Evolutionary conservation across 2,888 invertebrate genomes (phyloP).

Genomic region (Philonicus albiceps): DNA sequence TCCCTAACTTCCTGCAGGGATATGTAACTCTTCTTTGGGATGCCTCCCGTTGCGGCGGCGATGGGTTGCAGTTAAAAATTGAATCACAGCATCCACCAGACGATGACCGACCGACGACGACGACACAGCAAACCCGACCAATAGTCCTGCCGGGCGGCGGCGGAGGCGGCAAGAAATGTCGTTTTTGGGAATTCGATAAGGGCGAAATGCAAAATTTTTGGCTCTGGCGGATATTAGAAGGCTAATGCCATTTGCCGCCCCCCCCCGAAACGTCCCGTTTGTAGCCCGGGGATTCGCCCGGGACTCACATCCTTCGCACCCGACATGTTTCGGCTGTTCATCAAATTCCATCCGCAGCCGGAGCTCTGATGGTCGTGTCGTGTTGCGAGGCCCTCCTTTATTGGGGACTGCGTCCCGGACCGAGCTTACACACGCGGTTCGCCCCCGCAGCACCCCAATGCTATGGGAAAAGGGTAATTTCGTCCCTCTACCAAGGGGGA

Average conservation of each 20-base stretch:
- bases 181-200: constrained; percentile 14
- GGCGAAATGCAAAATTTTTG: constrained; percentile 35
- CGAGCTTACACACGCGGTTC: not conserved
- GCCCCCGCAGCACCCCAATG: not conserved
- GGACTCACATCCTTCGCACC: not conserved
- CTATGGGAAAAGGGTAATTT: not conserved
- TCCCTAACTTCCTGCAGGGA: constrained; percentile 4
- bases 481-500: not conserved
- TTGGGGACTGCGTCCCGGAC: not conserved
- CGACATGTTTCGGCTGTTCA: not conserved
- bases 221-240: constrained; percentile 33
- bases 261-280: not conserved
- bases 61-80: not conserved
- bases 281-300: not conserved
- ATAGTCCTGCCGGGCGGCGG: not conserved
- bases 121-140: not conserved
- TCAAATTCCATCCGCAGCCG: not conserved
- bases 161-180: not conserved
- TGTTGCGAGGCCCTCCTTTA: not conserved
- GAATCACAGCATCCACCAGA: not conserved
- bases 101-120: not conserved
- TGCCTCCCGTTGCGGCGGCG: not conserved
- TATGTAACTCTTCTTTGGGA: not conserved
- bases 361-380: not conserved
- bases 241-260: constrained; percentile 31